Conservation (phyloP, 2,888 invertebrate species). For the Amiota mariae region DNA sequence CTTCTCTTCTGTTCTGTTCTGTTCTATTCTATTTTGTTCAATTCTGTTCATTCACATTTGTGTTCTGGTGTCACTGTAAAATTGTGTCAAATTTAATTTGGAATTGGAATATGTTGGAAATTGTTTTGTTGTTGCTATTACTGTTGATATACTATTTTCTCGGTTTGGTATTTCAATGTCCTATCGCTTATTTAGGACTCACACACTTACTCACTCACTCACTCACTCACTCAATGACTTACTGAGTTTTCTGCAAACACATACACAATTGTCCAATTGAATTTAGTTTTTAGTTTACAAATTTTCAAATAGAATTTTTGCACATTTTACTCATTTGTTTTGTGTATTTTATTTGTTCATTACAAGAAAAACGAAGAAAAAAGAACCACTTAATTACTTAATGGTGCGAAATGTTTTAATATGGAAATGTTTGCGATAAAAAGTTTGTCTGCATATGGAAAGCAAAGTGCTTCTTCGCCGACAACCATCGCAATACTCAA, state of each 20-base stretch:
- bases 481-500: too few species aligned
- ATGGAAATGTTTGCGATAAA: neutral
- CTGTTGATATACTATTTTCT: neutral
- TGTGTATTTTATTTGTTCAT: neutral
- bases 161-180: conserved; percentile 22
- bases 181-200: neutral
- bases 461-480: neutral
- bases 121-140: conserved; percentile 21
- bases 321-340: too few species aligned
- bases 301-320: too few species aligned
- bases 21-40: too few species aligned
- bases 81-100: conserved; percentile 62
- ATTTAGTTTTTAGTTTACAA: conserved; percentile 3
- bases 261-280: too few species aligned
- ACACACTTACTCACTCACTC: neutral
- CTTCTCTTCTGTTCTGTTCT: neutral
- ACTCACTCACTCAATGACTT: too few species aligned
- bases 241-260: too few species aligned
- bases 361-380: neutral
- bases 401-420: conserved; percentile 25
- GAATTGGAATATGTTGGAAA: conserved; percentile 49
- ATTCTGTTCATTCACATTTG: conserved; percentile 30
- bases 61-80: conserved; percentile 31
- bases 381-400: conserved; percentile 25
- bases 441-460: neutral